Conservation (phyloP, 2,113 vertebrate species). For the Rousettus leschenaultii region DNA sequence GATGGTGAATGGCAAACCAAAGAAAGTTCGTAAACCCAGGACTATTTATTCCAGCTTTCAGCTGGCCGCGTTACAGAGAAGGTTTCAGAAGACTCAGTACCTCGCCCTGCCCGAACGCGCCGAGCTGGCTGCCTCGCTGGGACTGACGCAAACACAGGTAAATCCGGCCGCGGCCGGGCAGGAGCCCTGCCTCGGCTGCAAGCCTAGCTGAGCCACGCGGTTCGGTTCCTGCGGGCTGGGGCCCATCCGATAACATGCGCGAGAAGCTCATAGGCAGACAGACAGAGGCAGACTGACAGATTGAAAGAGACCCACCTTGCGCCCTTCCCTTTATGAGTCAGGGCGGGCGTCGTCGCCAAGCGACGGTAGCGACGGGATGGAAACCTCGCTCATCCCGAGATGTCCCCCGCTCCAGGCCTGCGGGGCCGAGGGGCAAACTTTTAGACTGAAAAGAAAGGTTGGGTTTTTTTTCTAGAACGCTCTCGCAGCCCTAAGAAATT, state of each 20-base stretch:
- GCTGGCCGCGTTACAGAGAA: slow-evolving; percentile 95
- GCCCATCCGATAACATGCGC: neutral
- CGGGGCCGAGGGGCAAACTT: neutral
- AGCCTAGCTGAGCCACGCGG: neutral
- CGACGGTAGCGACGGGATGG: neutral
- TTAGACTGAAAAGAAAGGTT: neutral
- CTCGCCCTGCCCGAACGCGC: slow-evolving; percentile 97
- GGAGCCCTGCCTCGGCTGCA: neutral
- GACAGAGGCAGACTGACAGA: neutral
- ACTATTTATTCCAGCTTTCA: slow-evolving; percentile 99
- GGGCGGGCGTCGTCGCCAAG: neutral
- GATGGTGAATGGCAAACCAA: slow-evolving; percentile 99
- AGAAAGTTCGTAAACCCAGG: slow-evolving; percentile 98
- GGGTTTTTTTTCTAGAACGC: neutral
- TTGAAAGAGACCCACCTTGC: neutral
- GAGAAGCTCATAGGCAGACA: neutral
- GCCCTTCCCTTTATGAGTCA: neutral
- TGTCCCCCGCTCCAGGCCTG: neutral
- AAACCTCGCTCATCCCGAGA: neutral
- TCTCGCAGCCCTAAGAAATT: neutral
- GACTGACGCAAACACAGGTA: slow-evolving; percentile 98
- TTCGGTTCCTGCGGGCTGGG: neutral
- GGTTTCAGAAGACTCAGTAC: slow-evolving; percentile 99
- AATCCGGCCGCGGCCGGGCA: neutral
- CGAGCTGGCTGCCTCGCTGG: slow-evolving; percentile 95